Evolutionary conservation across 2,888 invertebrate species (phyloP), one percentile per base, ranked within the genome.

Genomic region (Parnassius glacialis): DNA sequence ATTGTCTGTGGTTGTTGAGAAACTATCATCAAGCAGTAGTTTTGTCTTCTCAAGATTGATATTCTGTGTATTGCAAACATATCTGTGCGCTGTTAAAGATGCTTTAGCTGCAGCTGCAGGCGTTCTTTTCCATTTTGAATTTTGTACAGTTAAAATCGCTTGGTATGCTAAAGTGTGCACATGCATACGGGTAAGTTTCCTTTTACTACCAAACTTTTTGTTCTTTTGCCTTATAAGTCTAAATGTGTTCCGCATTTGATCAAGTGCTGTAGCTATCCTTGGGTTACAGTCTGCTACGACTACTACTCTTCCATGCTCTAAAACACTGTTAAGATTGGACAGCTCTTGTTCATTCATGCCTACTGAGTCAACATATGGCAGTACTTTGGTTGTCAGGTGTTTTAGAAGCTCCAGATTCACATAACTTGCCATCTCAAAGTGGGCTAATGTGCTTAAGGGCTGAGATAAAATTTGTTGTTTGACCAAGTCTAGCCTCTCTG

Each of bases 331-430:
- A 10, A 97, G 82, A 84, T 96, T 97, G 0, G 95, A 94, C 59
- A 97, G 85, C 84, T 97, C 97, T 84, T 97, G 97, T 77, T 97
- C 97, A 75, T 97, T 97, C 96, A 97, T 96, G 3, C 97, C 97
- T 3, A 97, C 88, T 0, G 97, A 97, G 78, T 97, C 96, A 0
- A 95, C 93, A 74, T 93, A 94, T 0, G 96, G 95, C 65, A 97
- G 87, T 0, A 97, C 92, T 69, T 93, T 91, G 5, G 94, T 91
- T 0, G 93, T 92, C 0, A 97, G 82, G 54, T 95, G 94, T 60
- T 92, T 85, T 10, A 97, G 81, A 10, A 97, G 85, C 52, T 93
- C 91, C 59, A 94, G 89, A 75, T 97, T 96, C 0, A 95, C 94
- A 73, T 95, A 96, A 56, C 96, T 96, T 5, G 97, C 97, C 95